Percentiles rank a stretch among this genome's conserved stretches.
Evolutionary conservation across 2,113 vertebrate genomes (phyloP).

Genomic region (Erinaceus europaeus): DNA sequence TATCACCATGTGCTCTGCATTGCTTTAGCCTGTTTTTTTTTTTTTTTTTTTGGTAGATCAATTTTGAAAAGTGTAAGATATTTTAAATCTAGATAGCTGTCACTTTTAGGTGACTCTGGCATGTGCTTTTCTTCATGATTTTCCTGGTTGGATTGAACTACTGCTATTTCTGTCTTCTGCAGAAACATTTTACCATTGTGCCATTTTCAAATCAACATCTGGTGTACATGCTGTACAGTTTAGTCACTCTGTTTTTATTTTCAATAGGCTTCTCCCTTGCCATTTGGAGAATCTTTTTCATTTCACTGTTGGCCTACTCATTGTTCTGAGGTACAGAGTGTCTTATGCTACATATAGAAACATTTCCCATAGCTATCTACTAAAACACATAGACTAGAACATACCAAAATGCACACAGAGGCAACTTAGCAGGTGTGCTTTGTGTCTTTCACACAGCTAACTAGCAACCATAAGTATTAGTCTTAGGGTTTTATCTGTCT

Average conservation of each 20-base stretch:
- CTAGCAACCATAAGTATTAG: background rate
- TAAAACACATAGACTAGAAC: conserved; percentile 10
- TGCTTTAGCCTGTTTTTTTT: background rate
- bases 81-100: conserved; percentile 49
- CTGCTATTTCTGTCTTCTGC: conserved; percentile 38
- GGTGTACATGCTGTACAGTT: conserved; percentile 49
- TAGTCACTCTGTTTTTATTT: conserved; percentile 61
- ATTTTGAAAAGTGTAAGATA: background rate
- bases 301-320: conserved; percentile 42
- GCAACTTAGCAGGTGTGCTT: background rate
- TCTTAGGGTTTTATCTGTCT: background rate
- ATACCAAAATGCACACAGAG: background rate
- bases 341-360: background rate
- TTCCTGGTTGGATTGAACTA: conserved; percentile 33
- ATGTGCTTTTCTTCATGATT: conserved; percentile 35
- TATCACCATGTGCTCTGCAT: background rate
- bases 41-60: background rate
- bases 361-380: background rate
- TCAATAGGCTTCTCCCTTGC: conserved; percentile 38
- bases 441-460: background rate
- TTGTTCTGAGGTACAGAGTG: background rate
- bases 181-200: conserved; percentile 53
- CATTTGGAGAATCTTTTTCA: conserved; percentile 38
- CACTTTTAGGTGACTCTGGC: background rate
- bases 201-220: conserved; percentile 68